These are phyloP conservation scores for Bothrops alternatus DNA, from an alignment of 2,797 vertebrate species.

Conservation along the genomic window DNA sequence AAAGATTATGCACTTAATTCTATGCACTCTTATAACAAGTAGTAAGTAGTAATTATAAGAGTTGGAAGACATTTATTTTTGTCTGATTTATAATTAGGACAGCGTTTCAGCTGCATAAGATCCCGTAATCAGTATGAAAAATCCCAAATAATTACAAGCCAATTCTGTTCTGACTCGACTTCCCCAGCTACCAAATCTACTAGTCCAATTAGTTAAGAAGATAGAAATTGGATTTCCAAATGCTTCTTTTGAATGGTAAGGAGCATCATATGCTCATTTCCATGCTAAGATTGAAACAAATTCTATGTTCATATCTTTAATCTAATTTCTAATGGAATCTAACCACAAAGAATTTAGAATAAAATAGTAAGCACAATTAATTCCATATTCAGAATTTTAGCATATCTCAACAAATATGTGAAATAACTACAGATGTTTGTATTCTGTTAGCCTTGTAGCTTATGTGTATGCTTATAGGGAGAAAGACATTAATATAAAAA, in stretches of 20 bases:
- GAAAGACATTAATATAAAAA: background rate
- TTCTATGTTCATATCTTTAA: background rate
- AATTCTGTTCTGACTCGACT: background rate
- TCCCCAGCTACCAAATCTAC: background rate
- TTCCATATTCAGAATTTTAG: background rate
- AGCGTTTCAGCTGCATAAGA: background rate
- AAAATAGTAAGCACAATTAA: background rate
- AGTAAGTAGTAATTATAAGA: background rate
- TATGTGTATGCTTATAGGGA: background rate
- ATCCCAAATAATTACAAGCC: background rate
- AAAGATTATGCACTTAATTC: background rate
- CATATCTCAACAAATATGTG: background rate
- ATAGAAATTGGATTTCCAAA: background rate
- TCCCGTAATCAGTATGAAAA: background rate
- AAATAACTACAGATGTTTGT: background rate
- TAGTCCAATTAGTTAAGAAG: background rate
- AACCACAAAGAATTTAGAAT: background rate
- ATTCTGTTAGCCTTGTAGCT: background rate
- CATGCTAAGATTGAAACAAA: background rate
- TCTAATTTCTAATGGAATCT: background rate
- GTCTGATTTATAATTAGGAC: background rate
- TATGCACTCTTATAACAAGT: background rate
- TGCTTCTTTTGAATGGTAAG: background rate
- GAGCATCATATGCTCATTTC: background rate
- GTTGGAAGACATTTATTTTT: background rate